These are phyloP conservation scores for Schizopygopsis pylzovi DNA, from an alignment of 2,797 vertebrate species.

Conservation along the genomic window DNA sequence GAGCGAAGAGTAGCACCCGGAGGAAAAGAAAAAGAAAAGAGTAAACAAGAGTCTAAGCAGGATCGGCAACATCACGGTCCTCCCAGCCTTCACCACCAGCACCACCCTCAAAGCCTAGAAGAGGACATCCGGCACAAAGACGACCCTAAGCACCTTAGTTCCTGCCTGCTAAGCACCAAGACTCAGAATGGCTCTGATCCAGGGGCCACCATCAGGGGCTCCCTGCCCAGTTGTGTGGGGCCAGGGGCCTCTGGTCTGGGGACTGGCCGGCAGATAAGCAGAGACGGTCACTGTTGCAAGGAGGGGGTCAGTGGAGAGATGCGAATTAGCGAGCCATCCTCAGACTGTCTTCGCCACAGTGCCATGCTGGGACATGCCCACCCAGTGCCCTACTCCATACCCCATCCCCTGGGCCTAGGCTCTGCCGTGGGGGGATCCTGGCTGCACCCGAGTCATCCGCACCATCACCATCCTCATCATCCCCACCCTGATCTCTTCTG, in stretches of 20 bases:
- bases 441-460: constrained; percentile 76
- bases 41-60: constrained; percentile 80
- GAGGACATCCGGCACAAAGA: constrained; percentile 83
- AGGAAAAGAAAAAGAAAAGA: constrained; percentile 85
- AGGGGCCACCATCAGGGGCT: constrained; percentile 65
- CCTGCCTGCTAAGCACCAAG: constrained; percentile 85
- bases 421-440: constrained; percentile 76
- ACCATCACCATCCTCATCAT: constrained; percentile 79
- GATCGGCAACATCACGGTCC: constrained; percentile 74
- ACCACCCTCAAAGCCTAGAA: constrained; percentile 72
- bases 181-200: constrained; percentile 66
- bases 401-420: constrained; percentile 79
- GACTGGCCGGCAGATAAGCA: constrained; percentile 63
- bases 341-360: constrained; percentile 88
- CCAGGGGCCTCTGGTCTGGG: constrained; percentile 65
- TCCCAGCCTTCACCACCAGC: constrained; percentile 70
- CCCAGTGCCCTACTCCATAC: constrained; percentile 85
- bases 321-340: constrained; percentile 80
- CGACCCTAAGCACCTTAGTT: constrained; percentile 81
- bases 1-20: constrained; percentile 75
- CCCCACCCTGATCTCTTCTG: constrained; percentile 78
- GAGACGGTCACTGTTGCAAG: constrained; percentile 79
- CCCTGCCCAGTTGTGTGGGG: constrained; percentile 79
- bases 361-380: constrained; percentile 79
- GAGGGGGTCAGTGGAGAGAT: constrained; percentile 80